A percentile compares a stretch with the other conserved stretches of the same genome.
phyloP scores from a whole-genome alignment of 2,113 vertebrate genomes.

The Zosterops lateralis region DNA sequence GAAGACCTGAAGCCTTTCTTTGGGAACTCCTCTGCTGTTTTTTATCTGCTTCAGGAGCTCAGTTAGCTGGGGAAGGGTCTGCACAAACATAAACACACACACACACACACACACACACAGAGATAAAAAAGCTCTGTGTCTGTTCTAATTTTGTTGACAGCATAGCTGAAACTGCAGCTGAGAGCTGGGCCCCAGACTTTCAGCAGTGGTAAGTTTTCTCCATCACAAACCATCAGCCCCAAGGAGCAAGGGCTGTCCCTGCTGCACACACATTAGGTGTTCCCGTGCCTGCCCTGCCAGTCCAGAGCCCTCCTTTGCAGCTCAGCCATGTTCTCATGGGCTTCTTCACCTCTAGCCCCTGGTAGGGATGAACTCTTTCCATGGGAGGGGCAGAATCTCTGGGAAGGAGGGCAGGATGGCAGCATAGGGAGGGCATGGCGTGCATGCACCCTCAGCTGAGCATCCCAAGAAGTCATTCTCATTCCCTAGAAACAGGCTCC shows the following conservation, averaged over 20 bases:
- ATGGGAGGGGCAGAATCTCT: background rate
- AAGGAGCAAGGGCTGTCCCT: background rate
- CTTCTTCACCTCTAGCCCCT: background rate
- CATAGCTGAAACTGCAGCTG: background rate
- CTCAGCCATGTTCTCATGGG: fast-evolving
- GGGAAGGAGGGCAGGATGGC: background rate
- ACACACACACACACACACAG: background rate
- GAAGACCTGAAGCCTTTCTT: background rate
- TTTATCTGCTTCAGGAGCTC: background rate
- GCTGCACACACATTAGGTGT: background rate
- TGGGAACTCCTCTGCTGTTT: background rate
- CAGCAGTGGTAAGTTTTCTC: conserved; percentile 32
- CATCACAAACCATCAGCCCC: background rate
- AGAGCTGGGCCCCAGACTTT: conserved; percentile 16
- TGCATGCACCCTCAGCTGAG: background rate
- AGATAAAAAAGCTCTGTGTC: background rate
- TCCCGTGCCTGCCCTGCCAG: background rate
- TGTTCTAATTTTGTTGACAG: background rate
- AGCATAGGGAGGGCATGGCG: fast-evolving
- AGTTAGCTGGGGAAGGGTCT: background rate
- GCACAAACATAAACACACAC: background rate
- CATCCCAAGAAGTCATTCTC: background rate
- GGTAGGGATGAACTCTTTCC: background rate
- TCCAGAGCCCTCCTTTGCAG: background rate
- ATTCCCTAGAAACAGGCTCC: background rate